A percentile compares a stretch with the other conserved stretches of the same genome.
phyloP scores from a whole-genome alignment of 2,113 vertebrate genomes.

The Ranitomeya imitator region DNA sequence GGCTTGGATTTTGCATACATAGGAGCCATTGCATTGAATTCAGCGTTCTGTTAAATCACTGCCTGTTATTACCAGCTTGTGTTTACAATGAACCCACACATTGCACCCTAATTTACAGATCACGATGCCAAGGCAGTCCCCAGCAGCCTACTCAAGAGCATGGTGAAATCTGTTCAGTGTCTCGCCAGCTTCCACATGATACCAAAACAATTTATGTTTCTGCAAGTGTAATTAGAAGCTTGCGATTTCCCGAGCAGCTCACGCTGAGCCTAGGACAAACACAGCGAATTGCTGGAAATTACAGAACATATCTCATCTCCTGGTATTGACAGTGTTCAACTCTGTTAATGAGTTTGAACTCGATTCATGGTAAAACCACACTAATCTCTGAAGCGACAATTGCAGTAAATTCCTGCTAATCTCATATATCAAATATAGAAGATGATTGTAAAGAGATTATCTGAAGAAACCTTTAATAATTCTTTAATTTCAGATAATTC shows the following conservation, averaged over 20 bases:
- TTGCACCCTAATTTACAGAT: constrained; percentile 27
- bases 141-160: constrained; percentile 11
- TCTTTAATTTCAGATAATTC: not conserved
- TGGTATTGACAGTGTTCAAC: not conserved
- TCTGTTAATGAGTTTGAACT: constrained; percentile 7
- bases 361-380: not conserved
- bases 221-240: constrained; percentile 37
- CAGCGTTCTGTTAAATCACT: not conserved
- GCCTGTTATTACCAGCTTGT: constrained; percentile 17
- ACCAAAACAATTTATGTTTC: constrained; percentile 39
- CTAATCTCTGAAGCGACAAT: not conserved
- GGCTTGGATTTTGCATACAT: not conserved
- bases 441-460: not conserved
- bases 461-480: not conserved
- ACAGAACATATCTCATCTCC: constrained; percentile 1
- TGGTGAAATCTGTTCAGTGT: constrained; percentile 3
- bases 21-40: not conserved
- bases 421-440: not conserved
- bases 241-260: constrained; percentile 26
- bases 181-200: constrained; percentile 28
- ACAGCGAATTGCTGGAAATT: not conserved
- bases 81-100: constrained; percentile 12
- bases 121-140: constrained; percentile 7
- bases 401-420: not conserved
- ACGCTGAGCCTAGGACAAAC: constrained; percentile 39